Conservation (phyloP, 2,888 invertebrate species). For the Drosophila suboccidentalis region DNA sequence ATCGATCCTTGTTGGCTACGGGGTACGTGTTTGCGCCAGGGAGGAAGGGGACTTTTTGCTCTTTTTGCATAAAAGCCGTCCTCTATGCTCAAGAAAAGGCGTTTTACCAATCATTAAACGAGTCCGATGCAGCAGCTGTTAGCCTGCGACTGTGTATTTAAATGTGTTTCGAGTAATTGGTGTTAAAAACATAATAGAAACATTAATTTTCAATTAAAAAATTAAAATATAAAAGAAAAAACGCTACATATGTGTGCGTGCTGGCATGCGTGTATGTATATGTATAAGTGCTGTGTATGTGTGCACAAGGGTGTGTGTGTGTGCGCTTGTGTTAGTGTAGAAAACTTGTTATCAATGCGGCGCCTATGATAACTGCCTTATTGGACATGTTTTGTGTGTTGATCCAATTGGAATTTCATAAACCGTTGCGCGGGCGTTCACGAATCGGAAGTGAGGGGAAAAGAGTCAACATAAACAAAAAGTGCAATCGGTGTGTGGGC, state of each 20-base stretch:
- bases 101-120: constrained; percentile 47
- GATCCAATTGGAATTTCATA: constrained; percentile 64
- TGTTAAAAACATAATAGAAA: constrained; percentile 52
- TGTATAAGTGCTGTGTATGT: constrained; percentile 39
- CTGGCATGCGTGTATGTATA: constrained; percentile 60
- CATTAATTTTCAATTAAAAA: constrained; percentile 52
- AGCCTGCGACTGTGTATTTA: constrained; percentile 33
- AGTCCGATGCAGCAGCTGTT: constrained; percentile 62
- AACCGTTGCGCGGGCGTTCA: constrained; percentile 35
- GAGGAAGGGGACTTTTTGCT: constrained; percentile 58
- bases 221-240: constrained; percentile 69
- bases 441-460: constrained; percentile 11
- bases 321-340: constrained; percentile 57
- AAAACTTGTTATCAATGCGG: constrained; percentile 80
- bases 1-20: constrained; percentile 71
- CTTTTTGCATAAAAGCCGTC: constrained; percentile 76
- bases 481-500: constrained; percentile 42
- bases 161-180: constrained; percentile 48
- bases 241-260: constrained; percentile 59
- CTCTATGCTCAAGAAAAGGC: constrained; percentile 63
- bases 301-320: constrained; percentile 28
- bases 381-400: constrained; percentile 67
- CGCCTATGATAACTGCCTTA: constrained; percentile 78
- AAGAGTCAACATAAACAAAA: constrained; percentile 44
- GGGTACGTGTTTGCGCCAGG: constrained; percentile 66